Base-by-base conservation (phyloP, 2,888 invertebrate genomes). In the Chloromyia formosa region DNA sequence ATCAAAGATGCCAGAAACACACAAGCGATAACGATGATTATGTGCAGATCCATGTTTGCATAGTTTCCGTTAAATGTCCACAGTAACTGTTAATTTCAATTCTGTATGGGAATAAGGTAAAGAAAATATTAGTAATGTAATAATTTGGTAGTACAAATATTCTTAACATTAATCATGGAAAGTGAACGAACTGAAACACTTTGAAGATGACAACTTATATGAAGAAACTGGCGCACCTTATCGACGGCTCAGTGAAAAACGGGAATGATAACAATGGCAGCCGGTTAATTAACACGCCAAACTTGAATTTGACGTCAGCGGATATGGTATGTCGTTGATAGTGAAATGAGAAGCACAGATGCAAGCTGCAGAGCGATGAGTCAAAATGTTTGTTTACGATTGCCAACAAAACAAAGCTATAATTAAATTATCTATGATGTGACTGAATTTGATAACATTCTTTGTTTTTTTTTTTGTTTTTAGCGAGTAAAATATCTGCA, bases 1-100 rank as follows among this genome's bases (percentile, higher is more conserved):
- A 82, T 79, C 74, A 85, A 78, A 56, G 86, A 85, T 22, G 82
- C 84, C 79, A 84, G 80, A 78, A 85, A 83, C 69, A 85, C 83
- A 79, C 84, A 84, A 77, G 83, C 82, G 80, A 86, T 85, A 78
- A 85, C 83, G 79, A 83, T 82, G 78, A 84, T 81, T 79, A 85
- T 82, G 79, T 84, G 84, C 76, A 85, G 82, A 81, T 85, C 86
- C 85, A 85, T 85, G 49, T 77, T 78, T 73, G 64, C 78, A 78
- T 78, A 74, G 45, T 53, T 72, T 40, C 42, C 56, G 42, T 45
- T 27, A 49, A 27, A 49, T n/a, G 4, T 58, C 58, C 42, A 56
- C 35, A 23, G 45, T 56, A 56, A 71, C 71, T 56, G 71, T 35
- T 20, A 71, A 71, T 71, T 71, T 71, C 18, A 71, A 71, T 56